Base-by-base conservation (phyloP, 2,888 invertebrate genomes). In the Oxytorus armatus region DNA sequence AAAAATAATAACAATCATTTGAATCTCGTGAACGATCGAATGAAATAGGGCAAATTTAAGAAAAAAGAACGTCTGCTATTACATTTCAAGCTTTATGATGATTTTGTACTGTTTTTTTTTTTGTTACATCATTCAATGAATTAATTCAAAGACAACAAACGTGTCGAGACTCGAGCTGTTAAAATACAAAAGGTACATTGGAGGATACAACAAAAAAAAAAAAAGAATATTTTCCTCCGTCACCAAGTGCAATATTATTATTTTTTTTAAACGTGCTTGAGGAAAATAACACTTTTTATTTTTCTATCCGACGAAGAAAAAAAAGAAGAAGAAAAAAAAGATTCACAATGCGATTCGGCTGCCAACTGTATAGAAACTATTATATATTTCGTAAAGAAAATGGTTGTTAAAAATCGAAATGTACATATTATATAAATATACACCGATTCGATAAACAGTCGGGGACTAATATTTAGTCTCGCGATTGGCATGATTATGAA, bases 401-500 rank as follows among this genome's bases (percentile, higher is more conserved):
- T 68, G 61, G 55, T 80, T 73, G 80, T 78, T 78, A 61, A n/a
- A n/a, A 73, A 80, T 80, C 80, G 80, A 80, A 80, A 77, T 69
- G 74, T 79, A 76, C 75, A 79, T 79, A 79, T 76, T 79, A 70
- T 25, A 39, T 70, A 76, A 36, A 36, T 69, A 69, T 77, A 73
- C 72, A 73, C 76, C 80, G 76, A 76, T 47, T 39, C 23, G 63
- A 53, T 21, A 44, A 81, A 77, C 49, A 47, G 23, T 79, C 66
- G 79, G 77, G 66, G 82, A 83, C 85, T 85, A 85, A 85, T 85
- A 84, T 85, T 85, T 85, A 83, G 85, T 82, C 83, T 83, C 74
- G 63, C 44, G 77, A 61, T 10, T 61, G 47, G 33, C 18, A 47
- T 49, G 39, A 49, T 36, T 39, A 49, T 47, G 63, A 47, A 16